Evolutionary conservation across 2,113 vertebrate species (phyloP), one percentile per base, ranked within the genome.

Genomic region (Oncorhynchus gorbuscha): DNA sequence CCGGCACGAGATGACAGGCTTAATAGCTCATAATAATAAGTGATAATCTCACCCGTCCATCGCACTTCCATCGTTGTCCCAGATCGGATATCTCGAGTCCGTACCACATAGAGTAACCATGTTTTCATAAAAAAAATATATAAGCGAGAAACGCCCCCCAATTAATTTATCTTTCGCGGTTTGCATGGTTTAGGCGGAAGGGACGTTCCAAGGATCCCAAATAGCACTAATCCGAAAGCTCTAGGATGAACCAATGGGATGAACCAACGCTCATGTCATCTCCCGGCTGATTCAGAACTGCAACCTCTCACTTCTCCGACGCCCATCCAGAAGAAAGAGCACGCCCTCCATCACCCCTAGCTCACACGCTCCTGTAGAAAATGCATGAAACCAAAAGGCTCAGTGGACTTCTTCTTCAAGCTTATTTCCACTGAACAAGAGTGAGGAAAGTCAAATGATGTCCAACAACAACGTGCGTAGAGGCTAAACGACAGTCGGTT

Each of bases 71-170:
- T 32, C 78, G 82, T 69, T 65, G 69, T 39, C 61, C 69, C 71
- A 69, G 81, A 78, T 79, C 75, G 66, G 81, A 75, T 81, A 74
- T 71, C 18, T 32, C 7, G 85, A 71, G 78, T 85, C 32, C 76
- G 74, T 79, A 81, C 75, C 80, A 68, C 26, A 77, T 74, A 45
- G 39, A 81, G 87, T 81, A 85, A 89, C 86, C 87, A 91, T 75
- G 87, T 85, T 84, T 73, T 82, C 83, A 81, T 81, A 76, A 77
- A 77, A n/a, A 87, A 83, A 81, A 87, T 66, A 80, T 66, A 62
- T 77, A 77, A 78, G 76, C 75, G 87, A 86, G 87, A 88, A 87
- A 91, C 90, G 89, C 89, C 89, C 88, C 86, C 88, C 83, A 73
- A 79, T 84, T 84, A 80, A 85, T 89, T 87, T 90, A 88, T 66